These are phyloP conservation scores for Blera fallax DNA, from an alignment of 2,888 invertebrate genomes.

Conservation along the genomic window DNA sequence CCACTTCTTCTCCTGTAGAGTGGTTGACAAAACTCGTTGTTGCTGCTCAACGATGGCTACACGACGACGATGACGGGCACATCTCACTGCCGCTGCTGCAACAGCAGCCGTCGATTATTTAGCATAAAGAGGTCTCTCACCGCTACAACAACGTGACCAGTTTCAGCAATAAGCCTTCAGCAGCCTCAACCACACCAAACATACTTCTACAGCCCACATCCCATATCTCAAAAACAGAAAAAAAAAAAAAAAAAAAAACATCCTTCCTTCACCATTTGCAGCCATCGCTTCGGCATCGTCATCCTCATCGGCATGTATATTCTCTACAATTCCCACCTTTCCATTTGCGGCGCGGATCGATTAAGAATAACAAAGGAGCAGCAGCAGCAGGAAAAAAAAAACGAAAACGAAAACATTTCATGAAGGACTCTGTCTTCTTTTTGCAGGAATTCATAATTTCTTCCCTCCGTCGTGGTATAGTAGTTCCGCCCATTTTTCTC, in stretches of 20 bases:
- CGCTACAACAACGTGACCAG: constrained; percentile 72
- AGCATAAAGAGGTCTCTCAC: constrained; percentile 72
- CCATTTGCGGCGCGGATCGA: constrained; percentile 59
- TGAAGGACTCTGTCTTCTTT: constrained; percentile 54
- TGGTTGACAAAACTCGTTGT: constrained; percentile 72
- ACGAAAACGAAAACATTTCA: too few relatives aligned
- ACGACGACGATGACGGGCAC: constrained; percentile 64
- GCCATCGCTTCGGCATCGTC: constrained; percentile 66
- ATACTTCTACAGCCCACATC: constrained; percentile 7
- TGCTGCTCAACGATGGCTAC: constrained; percentile 52
- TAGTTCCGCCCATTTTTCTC: constrained; percentile 67
- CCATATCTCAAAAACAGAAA: constrained; percentile 9
- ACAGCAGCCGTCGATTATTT: constrained; percentile 73
- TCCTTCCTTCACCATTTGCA: constrained; percentile 63
- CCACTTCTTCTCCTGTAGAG: constrained; percentile 43
- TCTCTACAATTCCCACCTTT: constrained; percentile 63
- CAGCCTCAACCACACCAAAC: constrained; percentile 40
- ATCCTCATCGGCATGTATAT: constrained; percentile 4
- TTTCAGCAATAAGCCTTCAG: constrained; percentile 72
- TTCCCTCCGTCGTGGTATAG: not conserved
- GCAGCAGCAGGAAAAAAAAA: not conserved
- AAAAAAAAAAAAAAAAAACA: constrained; percentile 2
- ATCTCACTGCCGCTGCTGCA: constrained; percentile 68
- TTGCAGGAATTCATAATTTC: constrained; percentile 26
- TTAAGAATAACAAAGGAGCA: constrained; percentile 67